phyloP scores from a whole-genome alignment of 2,888 invertebrate species.

The Eulithis prunata region DNA sequence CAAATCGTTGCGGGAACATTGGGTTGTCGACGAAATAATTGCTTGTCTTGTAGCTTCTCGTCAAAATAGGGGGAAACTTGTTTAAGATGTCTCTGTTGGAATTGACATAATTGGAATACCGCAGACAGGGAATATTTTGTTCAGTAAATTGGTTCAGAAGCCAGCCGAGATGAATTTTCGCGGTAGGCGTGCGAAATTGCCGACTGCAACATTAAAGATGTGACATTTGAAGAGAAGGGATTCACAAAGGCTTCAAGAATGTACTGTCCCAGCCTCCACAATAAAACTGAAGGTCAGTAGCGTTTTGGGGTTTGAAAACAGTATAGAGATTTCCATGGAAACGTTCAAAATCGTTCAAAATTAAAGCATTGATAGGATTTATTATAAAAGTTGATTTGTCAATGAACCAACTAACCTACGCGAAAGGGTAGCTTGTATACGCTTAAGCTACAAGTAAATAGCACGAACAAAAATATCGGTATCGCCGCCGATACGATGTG shows the following conservation, averaged over 20 bases:
- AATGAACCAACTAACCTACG: no score
- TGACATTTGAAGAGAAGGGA: background rate
- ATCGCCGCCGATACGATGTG: no score
- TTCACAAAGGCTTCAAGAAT: background rate
- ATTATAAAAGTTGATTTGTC: no score
- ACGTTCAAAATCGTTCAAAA: no score
- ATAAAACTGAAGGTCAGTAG: no score
- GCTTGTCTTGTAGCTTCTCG: conserved; percentile 49
- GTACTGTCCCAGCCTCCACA: background rate
- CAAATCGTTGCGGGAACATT: conserved; percentile 36
- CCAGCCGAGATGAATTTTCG: conserved; percentile 13
- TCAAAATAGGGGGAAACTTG: conserved; percentile 28
- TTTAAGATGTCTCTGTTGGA: conserved; percentile 30
- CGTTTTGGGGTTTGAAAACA: no score
- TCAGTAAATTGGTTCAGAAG: conserved; percentile 24
- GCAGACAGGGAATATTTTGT: conserved; percentile 27
- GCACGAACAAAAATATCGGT: no score
- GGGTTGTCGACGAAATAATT: conserved; percentile 50
- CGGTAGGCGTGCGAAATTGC: conserved; percentile 2
- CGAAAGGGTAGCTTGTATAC: no score
- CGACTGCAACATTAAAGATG: conserved; percentile 9
- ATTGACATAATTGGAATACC: conserved; percentile 35
- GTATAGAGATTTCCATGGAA: no score
- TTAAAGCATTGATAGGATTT: no score
- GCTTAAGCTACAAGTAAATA: no score